Evolutionary conservation across 2,797 vertebrate genomes (phyloP).

Genomic region (Varecia variegata): DNA sequence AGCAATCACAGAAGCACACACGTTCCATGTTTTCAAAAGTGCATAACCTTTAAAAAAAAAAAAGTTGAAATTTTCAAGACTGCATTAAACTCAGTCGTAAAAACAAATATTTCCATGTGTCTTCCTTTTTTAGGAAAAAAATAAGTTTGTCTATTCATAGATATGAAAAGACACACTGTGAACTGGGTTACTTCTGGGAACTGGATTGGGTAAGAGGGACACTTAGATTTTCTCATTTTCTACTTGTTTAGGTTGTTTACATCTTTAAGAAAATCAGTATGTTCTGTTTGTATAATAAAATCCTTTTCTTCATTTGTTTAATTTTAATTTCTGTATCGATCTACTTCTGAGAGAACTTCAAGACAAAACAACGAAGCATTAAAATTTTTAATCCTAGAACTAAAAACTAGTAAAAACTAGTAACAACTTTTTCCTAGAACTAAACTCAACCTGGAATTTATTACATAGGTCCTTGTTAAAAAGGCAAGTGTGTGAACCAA

Average conservation of each 20-base stretch:
- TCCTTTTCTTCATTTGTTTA: neutral
- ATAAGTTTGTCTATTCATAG: neutral
- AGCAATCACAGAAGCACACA: neutral
- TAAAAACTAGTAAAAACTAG: neutral
- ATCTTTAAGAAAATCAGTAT: neutral
- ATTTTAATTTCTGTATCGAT: constrained; percentile 40
- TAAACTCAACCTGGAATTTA: neutral
- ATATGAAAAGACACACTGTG: neutral
- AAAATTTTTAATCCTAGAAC: neutral
- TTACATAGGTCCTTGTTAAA: neutral
- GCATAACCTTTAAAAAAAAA: neutral
- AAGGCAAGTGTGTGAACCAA: neutral
- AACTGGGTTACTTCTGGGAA: neutral
- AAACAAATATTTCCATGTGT: neutral
- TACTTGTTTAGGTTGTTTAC: neutral
- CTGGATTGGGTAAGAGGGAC: neutral
- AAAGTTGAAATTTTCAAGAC: neutral
- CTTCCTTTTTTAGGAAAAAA: neutral
- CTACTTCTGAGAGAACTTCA: constrained; percentile 41
- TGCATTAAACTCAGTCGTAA: neutral
- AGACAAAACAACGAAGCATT: constrained; percentile 61
- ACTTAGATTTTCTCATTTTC: constrained; percentile 7
- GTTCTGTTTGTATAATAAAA: constrained; percentile 46
- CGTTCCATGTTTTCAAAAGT: neutral
- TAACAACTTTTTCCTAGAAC: neutral